Evolutionary conservation across 1,140 invertebrate genomes (phyloP), one percentile per base, ranked within the genome.

Genomic region (Laupala kohalensis): DNA sequence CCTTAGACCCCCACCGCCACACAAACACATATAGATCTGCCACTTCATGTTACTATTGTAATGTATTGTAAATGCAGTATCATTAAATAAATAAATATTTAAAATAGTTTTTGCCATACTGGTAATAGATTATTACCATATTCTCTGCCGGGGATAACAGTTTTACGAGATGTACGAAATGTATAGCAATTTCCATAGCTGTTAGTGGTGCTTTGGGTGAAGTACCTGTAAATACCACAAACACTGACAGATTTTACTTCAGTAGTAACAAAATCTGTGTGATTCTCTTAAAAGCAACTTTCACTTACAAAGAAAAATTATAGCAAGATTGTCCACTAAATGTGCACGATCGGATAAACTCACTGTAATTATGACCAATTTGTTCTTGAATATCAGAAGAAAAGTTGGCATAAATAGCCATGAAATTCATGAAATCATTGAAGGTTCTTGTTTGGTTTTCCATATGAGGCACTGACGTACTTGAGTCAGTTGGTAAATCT

Each of bases 121-220:
- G n/a, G n/a, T n/a, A n/a, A n/a, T n/a, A n/a, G n/a, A n/a, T n/a
- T n/a, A 63, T 63, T 74, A 70, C 73, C 73, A 67, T 74, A 74
- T 67, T 74, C 73, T 66, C 64, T 71, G 9, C 73, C 73, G 28
- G 73, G 73, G 25, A 74, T 74, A 12, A 74, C 67, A 68, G 73
- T 71, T 71, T 63, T 72, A n/a, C 73, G 67, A 3, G n/a, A 13
- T 26, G 73, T 74, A 23, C 19, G 30, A 62, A 74, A 74, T 15
- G 73, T 74, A 37, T 63, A 74, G 67, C 73, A 74, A 53, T 74
- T 74, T 27, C 73, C 73, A 64, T 63, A 74, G 23, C 25, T 68
- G 27, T 66, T 74, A 12, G 25, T 63, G 9, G 63, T 6, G 19
- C 29, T n/a, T 23, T 64, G 65, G 4, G 65, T 68, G 53, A 74